Percentiles rank a stretch among this genome's conserved stretches.
Evolutionary conservation across 2,113 vertebrate species (phyloP).

Genomic region (Gulo gulo): DNA sequence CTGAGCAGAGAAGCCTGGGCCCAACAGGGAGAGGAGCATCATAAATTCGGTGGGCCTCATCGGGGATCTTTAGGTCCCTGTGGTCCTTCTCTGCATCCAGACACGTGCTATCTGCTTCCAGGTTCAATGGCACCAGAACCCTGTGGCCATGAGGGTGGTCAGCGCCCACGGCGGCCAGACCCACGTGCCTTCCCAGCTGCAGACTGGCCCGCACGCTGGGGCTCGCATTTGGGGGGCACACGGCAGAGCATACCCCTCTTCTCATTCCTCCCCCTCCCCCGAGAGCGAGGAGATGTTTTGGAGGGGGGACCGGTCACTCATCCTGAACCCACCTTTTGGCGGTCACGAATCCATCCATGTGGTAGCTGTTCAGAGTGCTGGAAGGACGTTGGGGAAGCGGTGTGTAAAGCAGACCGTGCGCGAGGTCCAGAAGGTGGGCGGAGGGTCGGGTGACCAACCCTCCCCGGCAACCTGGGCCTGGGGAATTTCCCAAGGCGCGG

Average conservation of each 20-base stretch:
- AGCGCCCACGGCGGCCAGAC: neutral
- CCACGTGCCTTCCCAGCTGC: neutral
- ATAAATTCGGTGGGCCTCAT: neutral
- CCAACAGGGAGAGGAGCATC: neutral
- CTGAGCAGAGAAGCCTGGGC: neutral
- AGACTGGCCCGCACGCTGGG: neutral
- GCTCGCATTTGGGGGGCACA: neutral
- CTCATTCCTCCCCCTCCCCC: neutral
- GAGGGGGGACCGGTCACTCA: neutral
- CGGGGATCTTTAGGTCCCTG: neutral
- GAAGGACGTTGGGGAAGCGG: neutral
- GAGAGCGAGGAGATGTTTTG: neutral
- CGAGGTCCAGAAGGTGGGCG: neutral
- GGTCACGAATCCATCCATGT: neutral
- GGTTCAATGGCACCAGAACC: neutral
- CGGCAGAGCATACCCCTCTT: neutral
- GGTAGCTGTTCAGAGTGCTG: neutral
- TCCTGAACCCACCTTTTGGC: neutral
- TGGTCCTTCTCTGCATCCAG: neutral
- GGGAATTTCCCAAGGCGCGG: neutral
- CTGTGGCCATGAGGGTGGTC: neutral
- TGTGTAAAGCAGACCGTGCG: neutral
- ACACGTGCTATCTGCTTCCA: neutral
- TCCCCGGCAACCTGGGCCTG: neutral
- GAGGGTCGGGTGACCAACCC: fast-evolving